These are phyloP conservation scores for Tyto alba DNA, from an alignment of 2,113 vertebrate genomes.

Conservation along the genomic window DNA sequence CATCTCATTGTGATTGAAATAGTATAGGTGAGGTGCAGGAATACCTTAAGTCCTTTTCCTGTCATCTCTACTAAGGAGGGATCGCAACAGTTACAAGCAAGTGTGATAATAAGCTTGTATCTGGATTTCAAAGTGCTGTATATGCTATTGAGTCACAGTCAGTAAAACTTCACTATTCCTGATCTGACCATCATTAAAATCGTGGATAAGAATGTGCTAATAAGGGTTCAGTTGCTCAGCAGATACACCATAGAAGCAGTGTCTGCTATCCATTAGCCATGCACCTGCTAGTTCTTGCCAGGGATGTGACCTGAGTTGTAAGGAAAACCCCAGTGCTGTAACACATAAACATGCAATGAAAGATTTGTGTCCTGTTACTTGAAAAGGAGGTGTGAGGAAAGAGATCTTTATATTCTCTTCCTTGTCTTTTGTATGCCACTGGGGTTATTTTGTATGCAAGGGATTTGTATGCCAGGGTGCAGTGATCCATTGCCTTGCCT, in stretches of 20 bases:
- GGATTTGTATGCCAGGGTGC: neutral
- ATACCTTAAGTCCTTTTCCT: neutral
- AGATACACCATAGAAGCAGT: neutral
- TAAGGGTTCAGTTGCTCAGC: rapidly evolving
- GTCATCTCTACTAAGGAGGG: neutral
- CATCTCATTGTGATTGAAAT: neutral
- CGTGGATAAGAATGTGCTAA: neutral
- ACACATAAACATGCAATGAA: neutral
- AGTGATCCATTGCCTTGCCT: neutral
- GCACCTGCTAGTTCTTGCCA: neutral
- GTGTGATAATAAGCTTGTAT: neutral
- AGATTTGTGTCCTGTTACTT: neutral
- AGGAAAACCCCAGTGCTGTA: neutral
- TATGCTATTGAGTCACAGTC: neutral
- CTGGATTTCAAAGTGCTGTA: neutral
- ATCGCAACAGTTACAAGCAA: neutral
- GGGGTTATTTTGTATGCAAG: neutral
- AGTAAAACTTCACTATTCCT: neutral
- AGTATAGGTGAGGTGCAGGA: neutral
- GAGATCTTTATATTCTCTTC: neutral
- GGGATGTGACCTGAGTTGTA: neutral
- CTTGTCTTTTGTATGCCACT: neutral
- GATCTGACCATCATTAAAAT: neutral
- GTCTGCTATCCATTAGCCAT: neutral
- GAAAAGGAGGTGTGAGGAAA: neutral